Base-by-base conservation (phyloP, 2,888 invertebrate genomes). In the Pogonocherus hispidulus region DNA sequence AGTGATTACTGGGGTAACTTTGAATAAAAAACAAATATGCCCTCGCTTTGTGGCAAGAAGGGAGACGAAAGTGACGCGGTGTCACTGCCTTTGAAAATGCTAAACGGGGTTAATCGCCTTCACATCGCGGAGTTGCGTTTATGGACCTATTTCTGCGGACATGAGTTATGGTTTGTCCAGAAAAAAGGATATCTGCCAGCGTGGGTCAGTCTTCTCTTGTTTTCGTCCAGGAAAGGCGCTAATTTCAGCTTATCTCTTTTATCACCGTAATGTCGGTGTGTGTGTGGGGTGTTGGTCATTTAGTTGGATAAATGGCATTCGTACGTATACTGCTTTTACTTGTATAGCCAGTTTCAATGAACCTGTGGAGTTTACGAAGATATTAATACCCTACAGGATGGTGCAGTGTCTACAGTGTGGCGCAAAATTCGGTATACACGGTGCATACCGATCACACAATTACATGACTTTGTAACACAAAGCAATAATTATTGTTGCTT, bases 1-100 rank as follows among this genome's bases (percentile, higher is more conserved):
- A 70, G 71, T 72, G 74, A 72, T 74, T 74, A 74, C 73, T 57
- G 18, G 57, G 46, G 69, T 64, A 71, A 62, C 63, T 68, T 71
- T 74, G 70, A 73, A 71, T 66, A 65, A 68, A 51, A 19, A 67
- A 66, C 67, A 66, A 69, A 73, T 67, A 73, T 70, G 63, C 27
- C 18, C 9, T 51, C n/a, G 20, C 32, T 35, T n/a, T 22, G 14
- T 51, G 35, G 16, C 18, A 51, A 46, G 32, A 51, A n/a, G 27
- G 14, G 20, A 19, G 16, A 19, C n/a, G 47, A 59, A 59, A 59
- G 47, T 32, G 59, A 59, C 35, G 35, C 19, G 6, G 63, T 52
- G 19, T 46, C 44, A 22, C 41, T 41, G 20, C 23, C 23, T 63
- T 27, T 52, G 35, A 22, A 49, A 23, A 14, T 18, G 14, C 37